A percentile compares a stretch with the other conserved stretches of the same genome.
These are phyloP conservation scores for Karalla daura DNA, from an alignment of 2,797 vertebrate species.

Conservation along the genomic window DNA sequence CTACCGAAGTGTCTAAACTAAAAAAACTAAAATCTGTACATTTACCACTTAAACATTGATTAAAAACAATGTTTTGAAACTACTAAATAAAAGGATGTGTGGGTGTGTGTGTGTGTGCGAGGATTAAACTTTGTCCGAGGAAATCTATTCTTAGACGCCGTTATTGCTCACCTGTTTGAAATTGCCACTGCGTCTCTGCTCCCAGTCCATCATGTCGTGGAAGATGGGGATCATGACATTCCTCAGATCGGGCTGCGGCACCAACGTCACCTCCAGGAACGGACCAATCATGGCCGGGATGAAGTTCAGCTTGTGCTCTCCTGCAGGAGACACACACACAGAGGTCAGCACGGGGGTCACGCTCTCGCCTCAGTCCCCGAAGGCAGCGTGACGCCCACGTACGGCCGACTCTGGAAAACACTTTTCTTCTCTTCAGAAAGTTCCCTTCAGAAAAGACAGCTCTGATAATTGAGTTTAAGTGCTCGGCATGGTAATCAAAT, in stretches of 20 bases:
- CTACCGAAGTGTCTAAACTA: no score
- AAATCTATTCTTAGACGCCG: background rate
- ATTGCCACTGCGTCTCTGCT: slow-evolving; percentile 95
- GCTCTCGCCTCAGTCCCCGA: slow-evolving; percentile 9
- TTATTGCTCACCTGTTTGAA: slow-evolving; percentile 98
- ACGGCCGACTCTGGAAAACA: background rate
- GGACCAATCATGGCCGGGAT: slow-evolving; percentile 97
- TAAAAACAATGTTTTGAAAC: no score
- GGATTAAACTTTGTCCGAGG: background rate
- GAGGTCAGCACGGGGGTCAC: slow-evolving; percentile 13
- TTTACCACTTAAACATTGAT: no score
- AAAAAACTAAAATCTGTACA: no score
- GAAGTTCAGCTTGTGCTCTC: slow-evolving; percentile 97
- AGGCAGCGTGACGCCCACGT: slow-evolving; percentile 10
- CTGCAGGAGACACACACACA: slow-evolving; percentile 73
- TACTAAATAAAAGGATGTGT: background rate
- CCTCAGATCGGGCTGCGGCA: slow-evolving; percentile 95
- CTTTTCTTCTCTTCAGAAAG: background rate
- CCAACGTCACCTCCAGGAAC: slow-evolving; percentile 97
- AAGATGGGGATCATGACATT: slow-evolving; percentile 99
- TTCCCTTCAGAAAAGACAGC: background rate
- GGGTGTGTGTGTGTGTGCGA: background rate
- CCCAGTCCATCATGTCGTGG: slow-evolving; percentile 99
- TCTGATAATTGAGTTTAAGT: slow-evolving; percentile 1
- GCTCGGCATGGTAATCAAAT: slow-evolving; percentile 4